A percentile compares a stretch with the other conserved stretches of the same genome.
Evolutionary conservation across 2,888 invertebrate genomes (phyloP).

Genomic region (Morpho achilles): DNA sequence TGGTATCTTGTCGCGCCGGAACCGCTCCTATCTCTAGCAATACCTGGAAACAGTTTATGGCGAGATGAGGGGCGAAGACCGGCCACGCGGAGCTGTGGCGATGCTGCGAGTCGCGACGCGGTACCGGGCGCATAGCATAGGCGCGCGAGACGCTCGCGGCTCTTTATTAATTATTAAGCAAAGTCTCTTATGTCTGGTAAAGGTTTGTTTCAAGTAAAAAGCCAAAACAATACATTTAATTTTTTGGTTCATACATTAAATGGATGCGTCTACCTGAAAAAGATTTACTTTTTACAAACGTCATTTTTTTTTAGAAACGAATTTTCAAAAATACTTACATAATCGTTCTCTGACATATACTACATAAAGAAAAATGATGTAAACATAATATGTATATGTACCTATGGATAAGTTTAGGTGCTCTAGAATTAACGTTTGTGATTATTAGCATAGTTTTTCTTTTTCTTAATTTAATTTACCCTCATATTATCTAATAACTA

Average conservation of each 20-base stretch:
- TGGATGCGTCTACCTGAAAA: conserved; percentile 42
- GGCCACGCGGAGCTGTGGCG: conserved; percentile 27
- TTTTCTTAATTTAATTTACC: conserved; percentile 18
- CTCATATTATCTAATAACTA: conserved; percentile 24
- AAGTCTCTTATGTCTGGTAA: neutral
- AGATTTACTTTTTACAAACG: conserved; percentile 30
- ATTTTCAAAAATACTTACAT: conserved; percentile 25
- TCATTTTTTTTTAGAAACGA: conserved; percentile 7
- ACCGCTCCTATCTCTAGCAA: conserved; percentile 81
- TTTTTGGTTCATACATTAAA: conserved; percentile 18
- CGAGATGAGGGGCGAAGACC: conserved; percentile 54
- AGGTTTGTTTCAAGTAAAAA: conserved; percentile 1
- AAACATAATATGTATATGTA: conserved; percentile 39
- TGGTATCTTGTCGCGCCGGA: conserved; percentile 84
- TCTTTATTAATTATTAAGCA: conserved; percentile 18
- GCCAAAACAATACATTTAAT: neutral
- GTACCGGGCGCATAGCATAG: conserved; percentile 60
- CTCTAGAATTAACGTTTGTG: conserved; percentile 63
- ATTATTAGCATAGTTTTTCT: conserved; percentile 34
- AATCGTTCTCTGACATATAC: conserved; percentile 30
- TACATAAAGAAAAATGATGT: conserved; percentile 59
- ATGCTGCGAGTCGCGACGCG: conserved; percentile 24
- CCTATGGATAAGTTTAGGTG: conserved; percentile 69
- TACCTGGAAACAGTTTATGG: conserved; percentile 75
- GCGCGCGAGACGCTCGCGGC: conserved; percentile 49